Evolutionary conservation across 2,888 invertebrate genomes (phyloP), one percentile per base, ranked within the genome.

Genomic region (Hirtodrosophila duncani): DNA sequence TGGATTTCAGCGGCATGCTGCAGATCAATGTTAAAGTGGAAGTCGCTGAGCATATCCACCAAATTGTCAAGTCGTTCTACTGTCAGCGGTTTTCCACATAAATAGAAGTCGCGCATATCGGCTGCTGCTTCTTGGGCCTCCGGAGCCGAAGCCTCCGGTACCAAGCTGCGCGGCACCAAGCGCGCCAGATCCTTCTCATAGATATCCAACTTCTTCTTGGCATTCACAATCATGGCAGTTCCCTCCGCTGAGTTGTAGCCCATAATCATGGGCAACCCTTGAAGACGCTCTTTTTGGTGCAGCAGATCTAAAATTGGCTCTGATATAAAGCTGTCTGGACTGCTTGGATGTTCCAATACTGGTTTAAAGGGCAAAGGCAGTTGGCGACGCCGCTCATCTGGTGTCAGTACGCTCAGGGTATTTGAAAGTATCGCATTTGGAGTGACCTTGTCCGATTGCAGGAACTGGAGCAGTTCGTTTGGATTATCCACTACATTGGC

Each of bases 211-310:
- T 82, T 84, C n/a, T 72, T 77, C 6, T 63, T 33, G 0, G 75
- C 82, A 63, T 69, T 63, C 0, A 59, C 8, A 3, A 83, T 17
- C 70, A 49, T 86, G 0, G 88, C 86, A 0, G 90, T 59, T 0
- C 90, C 90, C 81, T 91, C 91, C 0, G 88, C 88, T 0, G 89
- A 89, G 38, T 88, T 89, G 0, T 89, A 80, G 3, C 91, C 90
- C 59, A 89, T 85, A 2, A 90, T 86, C 0, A 88, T 77, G 1
- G 91, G 90, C 3, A 89, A 88, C 0, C 88, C 84, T 11, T 88
- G 81, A 20, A 87, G 30, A 1, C 31, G 43, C 1, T 82, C 80
- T n/a, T 85, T 86, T 37, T 71, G 69, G 51, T 85, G 84, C 7
- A 90, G 48, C 5, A 89, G 84, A 27, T 89, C 62, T 68, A 91